phyloP scores from a whole-genome alignment of 2,113 vertebrate species.

The Tenebrosternarchus preto region DNA sequence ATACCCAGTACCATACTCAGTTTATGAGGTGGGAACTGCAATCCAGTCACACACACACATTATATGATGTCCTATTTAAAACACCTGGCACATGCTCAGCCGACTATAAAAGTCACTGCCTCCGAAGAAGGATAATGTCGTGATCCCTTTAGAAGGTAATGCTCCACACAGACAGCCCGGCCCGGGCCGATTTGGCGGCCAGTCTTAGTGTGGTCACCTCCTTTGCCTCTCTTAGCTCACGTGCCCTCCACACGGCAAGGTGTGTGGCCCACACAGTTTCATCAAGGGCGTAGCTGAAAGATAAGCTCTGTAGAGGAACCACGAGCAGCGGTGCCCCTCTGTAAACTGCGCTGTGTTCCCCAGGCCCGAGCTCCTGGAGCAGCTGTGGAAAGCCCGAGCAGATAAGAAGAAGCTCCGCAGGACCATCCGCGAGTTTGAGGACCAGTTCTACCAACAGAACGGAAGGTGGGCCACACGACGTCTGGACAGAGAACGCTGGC shows the following conservation, averaged over 20 bases:
- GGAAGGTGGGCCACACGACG: slow-evolving; percentile 81
- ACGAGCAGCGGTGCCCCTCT: too few relatives aligned
- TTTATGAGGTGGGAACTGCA: slow-evolving; percentile 6
- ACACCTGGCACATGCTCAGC: neutral
- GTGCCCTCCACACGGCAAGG: too few relatives aligned
- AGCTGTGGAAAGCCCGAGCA: slow-evolving; percentile 96
- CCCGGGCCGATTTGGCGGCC: neutral
- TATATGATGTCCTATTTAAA: slow-evolving; percentile 33
- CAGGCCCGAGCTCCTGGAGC: slow-evolving; percentile 97
- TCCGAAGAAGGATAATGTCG: slow-evolving; percentile 38
- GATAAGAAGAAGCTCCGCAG: slow-evolving; percentile 96
- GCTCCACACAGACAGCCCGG: neutral
- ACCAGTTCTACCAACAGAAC: slow-evolving; percentile 93
- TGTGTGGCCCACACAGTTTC: neutral
- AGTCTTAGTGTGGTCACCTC: slow-evolving; percentile 23
- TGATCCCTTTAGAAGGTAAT: slow-evolving; percentile 40
- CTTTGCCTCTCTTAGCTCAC: neutral
- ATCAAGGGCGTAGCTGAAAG: neutral
- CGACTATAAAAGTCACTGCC: slow-evolving; percentile 14
- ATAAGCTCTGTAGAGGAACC: too few relatives aligned
- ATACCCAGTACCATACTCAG: neutral
- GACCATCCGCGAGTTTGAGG: slow-evolving; percentile 92
- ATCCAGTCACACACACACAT: slow-evolving; percentile 22
- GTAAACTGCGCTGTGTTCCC: slow-evolving; percentile 36
- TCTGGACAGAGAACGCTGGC: neutral